Conservation (phyloP, 2,888 invertebrate genomes). For the Sipha maydis region DNA sequence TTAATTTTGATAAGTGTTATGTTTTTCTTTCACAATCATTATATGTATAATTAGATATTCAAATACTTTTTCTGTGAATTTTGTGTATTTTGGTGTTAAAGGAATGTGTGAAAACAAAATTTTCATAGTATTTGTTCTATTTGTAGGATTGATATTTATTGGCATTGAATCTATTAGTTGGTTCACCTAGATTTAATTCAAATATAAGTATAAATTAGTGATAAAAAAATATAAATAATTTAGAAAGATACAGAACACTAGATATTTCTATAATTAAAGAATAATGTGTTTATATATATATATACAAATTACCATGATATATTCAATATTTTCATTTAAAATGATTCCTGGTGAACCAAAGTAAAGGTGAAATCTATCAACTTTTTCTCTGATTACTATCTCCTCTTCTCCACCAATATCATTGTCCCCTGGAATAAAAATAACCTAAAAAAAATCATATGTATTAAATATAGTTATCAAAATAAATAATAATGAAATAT, state of each 20-base stretch:
- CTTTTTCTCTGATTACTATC: conserved; percentile 68
- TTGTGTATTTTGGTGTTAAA: conserved; percentile 71
- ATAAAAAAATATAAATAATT: neutral
- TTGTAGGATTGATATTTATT: conserved; percentile 23
- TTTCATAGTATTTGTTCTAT: conserved; percentile 67
- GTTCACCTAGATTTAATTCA: conserved; percentile 33
- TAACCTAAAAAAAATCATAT: conserved; percentile 66
- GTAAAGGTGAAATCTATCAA: conserved; percentile 62
- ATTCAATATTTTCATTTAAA: conserved; percentile 63
- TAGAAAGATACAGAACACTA: neutral
- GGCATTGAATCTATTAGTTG: conserved; percentile 56
- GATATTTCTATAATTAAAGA: neutral
- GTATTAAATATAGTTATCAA: neutral
- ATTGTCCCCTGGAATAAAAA: conserved; percentile 95
- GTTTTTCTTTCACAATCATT: too few relatives aligned
- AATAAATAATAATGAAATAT: neutral
- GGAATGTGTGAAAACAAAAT: conserved; percentile 82
- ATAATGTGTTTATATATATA: neutral
- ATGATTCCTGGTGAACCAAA: conserved; percentile 55
- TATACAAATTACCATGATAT: conserved; percentile 64
- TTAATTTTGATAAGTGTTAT: conserved; percentile 41
- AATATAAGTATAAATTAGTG: neutral
- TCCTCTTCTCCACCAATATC: conserved; percentile 94
- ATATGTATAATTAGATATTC: neutral
- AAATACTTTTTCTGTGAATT: conserved; percentile 69